Conservation (phyloP, 2,888 invertebrate species). For the Tachystola acroxantha region DNA sequence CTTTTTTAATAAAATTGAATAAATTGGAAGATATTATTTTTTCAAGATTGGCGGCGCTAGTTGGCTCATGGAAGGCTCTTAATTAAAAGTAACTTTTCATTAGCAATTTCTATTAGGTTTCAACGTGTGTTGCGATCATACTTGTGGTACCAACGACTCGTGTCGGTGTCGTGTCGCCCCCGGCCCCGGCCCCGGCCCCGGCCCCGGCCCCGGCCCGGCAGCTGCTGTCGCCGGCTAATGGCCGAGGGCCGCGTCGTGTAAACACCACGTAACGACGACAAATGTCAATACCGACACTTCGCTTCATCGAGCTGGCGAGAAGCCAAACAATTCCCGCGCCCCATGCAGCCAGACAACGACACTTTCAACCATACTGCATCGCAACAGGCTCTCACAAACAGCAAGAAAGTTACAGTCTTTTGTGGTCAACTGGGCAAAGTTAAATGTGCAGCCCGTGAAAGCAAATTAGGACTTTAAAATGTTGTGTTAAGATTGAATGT, state of each 20-base stretch:
- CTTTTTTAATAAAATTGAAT: too few species aligned
- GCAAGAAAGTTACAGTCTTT: slow-evolving; percentile 3
- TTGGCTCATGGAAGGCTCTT: too few species aligned
- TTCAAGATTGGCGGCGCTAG: too few species aligned
- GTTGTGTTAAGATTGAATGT: neutral
- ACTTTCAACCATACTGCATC: neutral
- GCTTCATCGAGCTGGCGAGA: slow-evolving; percentile 33
- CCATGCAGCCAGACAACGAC: neutral
- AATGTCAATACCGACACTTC: slow-evolving; percentile 24
- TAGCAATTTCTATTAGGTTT: too few species aligned
- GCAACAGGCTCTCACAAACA: neutral
- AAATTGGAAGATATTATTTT: too few species aligned
- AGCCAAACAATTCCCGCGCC: slow-evolving; percentile 23
- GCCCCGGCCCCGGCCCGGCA: too few species aligned
- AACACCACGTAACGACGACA: slow-evolving; percentile 24
- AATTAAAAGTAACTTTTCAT: too few species aligned
- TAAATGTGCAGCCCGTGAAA: slow-evolving; percentile 14
- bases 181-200: too few species aligned
- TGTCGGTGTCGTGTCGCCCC: too few species aligned
- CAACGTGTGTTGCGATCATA: too few species aligned
- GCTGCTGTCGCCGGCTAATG: too few species aligned
- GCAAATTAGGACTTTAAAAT: slow-evolving; percentile 3
- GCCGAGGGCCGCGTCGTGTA: slow-evolving; percentile 22
- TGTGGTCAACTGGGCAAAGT: slow-evolving; percentile 23
- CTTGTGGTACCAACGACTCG: too few species aligned